Evolutionary conservation across 2,888 invertebrate species (phyloP), one percentile per base, ranked within the genome.

Genomic region (Hyles lineata): DNA sequence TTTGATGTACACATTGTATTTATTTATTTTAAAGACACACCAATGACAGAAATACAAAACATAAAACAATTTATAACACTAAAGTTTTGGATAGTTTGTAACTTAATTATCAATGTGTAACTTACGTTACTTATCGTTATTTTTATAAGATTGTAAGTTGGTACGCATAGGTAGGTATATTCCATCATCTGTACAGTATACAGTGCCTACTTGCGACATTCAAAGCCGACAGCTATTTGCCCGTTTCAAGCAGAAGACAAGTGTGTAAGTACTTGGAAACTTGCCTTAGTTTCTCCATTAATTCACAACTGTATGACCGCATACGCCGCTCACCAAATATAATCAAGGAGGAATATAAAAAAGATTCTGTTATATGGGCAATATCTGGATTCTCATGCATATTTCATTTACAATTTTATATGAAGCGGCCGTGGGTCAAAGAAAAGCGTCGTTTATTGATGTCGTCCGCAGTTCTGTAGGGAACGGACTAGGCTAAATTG

Each of bases 371-470:
- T 67, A 67, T 67, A 63, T 63, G 35, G 50, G 50, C 67, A 21
- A 67, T 67, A 67, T 67, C 67, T 67, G 67, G 70, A 52, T 58
- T 55, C 52, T 70, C 58, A 58, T 70, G 58, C 50, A 71, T 71
- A 71, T 71, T 71, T 62, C 50, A 71, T 62, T 55, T 32, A 62
- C 43, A 61, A 71, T 71, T 71, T 63, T 62, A 71, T 71, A 71
- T 71, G 61, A 71, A 71, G 52, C 43, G 71, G 11, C 55, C 55
- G 32, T 29, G 63, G 72, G 72, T 72, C 72, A 70, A 67, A 70
- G 72, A 71, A 69, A 72, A 72, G 55, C 74, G 60, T 70, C 74
- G 70, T 72, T 74, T 72, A 72, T 70, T 61, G 73, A 71, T 69
- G 72, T 74, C 74, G 74, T 58, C 58, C 58, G 70, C 74, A 69